Evolutionary conservation across 2,888 invertebrate species (phyloP), one percentile per base, ranked within the genome.

Genomic region (Meghimatium bilineatum): DNA sequence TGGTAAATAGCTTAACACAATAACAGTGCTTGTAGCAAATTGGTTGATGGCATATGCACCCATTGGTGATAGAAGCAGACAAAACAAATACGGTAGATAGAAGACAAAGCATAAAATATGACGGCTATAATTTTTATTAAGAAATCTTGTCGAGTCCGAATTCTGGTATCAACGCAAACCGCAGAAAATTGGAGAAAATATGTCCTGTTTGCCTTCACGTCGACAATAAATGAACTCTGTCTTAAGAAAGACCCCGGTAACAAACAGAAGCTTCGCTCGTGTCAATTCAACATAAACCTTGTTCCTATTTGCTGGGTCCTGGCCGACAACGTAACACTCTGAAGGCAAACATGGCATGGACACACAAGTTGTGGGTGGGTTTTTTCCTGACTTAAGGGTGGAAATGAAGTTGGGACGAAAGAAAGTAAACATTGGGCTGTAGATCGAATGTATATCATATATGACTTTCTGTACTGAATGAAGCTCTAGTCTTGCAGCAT

Each of bases 211-310:
- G 38, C 80, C 80, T 56, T 44, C 36, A 44, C 72, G 80, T 71
- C 80, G 56, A 56, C 72, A 52, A 71, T 80, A 80, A 80, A 80
- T 56, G 80, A 56, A 72, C 52, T 72, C 56, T 14, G 56, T 36
- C 67, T 71, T 72, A n/a, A n/a, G 34, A 34, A 36, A 71, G 26
- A 14, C 23, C 49, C 56, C 56, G 56, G 20, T 29, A n/a, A 36
- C 71, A 80, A 80, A 80, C 60, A 80, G 49, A 56, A 36, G 36
- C 23, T 1, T 12, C 38, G 26, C 36, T 49, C 49, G 80, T 56
- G 80, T 72, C 69, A 69, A 80, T 69, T n/a, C n/a, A 56, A 56
- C 17, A 80, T 80, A 80, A 80, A 80, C 71, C 80, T 26, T 56
- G 72, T 52, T 26, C 38, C 71, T 80, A 80, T 80, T 80, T 80